Evolutionary conservation across 2,113 vertebrate genomes (phyloP), one percentile per base, ranked within the genome.

Genomic region (Corydoras maculifer): DNA sequence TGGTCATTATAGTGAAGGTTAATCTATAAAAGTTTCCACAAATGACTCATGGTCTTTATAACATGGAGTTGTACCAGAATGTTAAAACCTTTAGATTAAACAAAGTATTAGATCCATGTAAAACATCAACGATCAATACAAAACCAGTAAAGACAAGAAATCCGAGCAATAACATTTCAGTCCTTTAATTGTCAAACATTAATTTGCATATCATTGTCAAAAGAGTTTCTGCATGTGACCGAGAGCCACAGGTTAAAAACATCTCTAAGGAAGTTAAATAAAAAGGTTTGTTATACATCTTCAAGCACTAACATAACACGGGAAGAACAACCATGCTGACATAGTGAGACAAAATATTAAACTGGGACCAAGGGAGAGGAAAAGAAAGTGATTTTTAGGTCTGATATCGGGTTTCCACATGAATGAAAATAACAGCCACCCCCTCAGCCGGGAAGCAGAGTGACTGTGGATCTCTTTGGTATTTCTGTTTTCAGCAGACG

Each of bases 181-280:
- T 61, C 49, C 59, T 73, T 74, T 74, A 74, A 74, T 74, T 55
- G 58, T 53, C 72, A 74, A 73, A 64, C 7, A 29, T 14, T 48
- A 30, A 5, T 30, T 73, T 73, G 72, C 72, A 74, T 62, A 68
- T 73, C 25, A 54, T 62, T 3, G n/a, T 51, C 70, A 64, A 1
- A 9, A 15, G 62, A 49, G 18, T 30, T 32, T 59, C 8, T 8
- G 29, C 64, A 1, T 67, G 72, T 48, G 49, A 30, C 49, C 7
- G n/a, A 30, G 61, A 18, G 15, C 72, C 72, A 74, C 58, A 62
- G 50, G 51, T 74, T 62, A 29, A 67, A 67, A 43, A 43, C 8
- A 12, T 14, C 12, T 55, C 51, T 62, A 63, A 32, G 65, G 29
- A 9, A 14, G 25, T 64, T 72, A 59, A 72, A 72, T 14, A 70